A percentile compares a stretch with the other conserved stretches of the same genome.
Evolutionary conservation across 2,888 invertebrate species (phyloP).

Genomic region (Parapristionchus giblindavisi): DNA sequence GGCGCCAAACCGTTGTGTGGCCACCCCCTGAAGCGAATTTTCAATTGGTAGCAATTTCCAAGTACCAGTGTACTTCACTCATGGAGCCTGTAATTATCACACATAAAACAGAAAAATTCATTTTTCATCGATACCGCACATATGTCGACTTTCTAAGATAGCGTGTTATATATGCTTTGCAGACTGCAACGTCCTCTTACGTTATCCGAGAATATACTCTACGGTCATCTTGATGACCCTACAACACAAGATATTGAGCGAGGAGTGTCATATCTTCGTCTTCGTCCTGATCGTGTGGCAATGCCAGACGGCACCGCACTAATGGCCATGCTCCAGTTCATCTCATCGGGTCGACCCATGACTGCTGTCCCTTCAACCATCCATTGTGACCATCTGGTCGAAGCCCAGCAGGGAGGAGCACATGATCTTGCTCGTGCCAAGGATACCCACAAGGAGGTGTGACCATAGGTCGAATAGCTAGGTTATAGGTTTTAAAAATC

Average conservation of each 20-base stretch:
- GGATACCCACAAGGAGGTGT: slow-evolving; percentile 85
- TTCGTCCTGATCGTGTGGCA: slow-evolving; percentile 96
- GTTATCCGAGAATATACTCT: slow-evolving; percentile 96
- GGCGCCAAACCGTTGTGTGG: too few species aligned
- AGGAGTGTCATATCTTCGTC: slow-evolving; percentile 88
- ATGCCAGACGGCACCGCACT: slow-evolving; percentile 99
- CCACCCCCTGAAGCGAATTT: too few species aligned
- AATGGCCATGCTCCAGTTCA: slow-evolving; percentile 99
- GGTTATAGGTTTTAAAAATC: too few species aligned
- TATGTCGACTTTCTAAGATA: too few species aligned
- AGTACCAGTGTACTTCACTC: too few species aligned
- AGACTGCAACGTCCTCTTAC: slow-evolving; percentile 90
- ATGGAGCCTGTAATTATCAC: too few species aligned
- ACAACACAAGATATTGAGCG: slow-evolving; percentile 87
- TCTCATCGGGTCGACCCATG: slow-evolving; percentile 90
- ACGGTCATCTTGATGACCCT: slow-evolving; percentile 96
- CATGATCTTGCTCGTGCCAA: slow-evolving; percentile 93
- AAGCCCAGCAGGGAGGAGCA: slow-evolving; percentile 89
- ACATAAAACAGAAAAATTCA: too few species aligned
- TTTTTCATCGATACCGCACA: too few species aligned
- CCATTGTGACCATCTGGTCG: slow-evolving; percentile 98
- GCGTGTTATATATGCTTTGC: slow-evolving; percentile 38
- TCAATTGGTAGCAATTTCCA: too few species aligned
- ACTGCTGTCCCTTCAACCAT: slow-evolving; percentile 99
- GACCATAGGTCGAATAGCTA: too few species aligned